Base-by-base conservation (phyloP, 1,140 invertebrate genomes). In the Drosophila pseudoananassae region DNA sequence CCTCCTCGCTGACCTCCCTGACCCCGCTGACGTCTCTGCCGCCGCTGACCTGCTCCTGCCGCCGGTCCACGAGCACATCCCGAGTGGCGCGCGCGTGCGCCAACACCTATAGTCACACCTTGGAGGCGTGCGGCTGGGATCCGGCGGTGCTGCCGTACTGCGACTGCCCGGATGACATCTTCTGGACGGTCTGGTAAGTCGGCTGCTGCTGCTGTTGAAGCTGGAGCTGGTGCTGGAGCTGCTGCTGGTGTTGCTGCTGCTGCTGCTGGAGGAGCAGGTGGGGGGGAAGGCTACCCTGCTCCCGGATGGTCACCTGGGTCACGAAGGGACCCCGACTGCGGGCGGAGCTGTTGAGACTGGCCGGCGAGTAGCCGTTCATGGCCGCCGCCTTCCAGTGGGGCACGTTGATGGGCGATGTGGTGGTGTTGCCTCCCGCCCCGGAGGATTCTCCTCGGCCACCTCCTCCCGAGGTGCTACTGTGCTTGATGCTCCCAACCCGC, bases 251-350 rank as follows among this genome's bases (percentile, higher is more conserved):
- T 25, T 73, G 76, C 12, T 76, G 56, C 31, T 76, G 74, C 31
- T 84, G 71, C 27, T 77, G 50, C 17, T 52, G 50, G 25, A 63
- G 51, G 9, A 66, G 63, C 38, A 70, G 17, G 17, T 70, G 66
- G 3, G 65, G 6, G 12, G 68, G 69, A 49, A 71, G 66, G 43
- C 72, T 73, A 4, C 57, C 65, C 63, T 91, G 80, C 50, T 89
- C 83, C 7, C 90, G 61, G 47, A 92, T 92, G 40, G 87, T 94
- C 17, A 94, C 94, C 54, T 94, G 94, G 1, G 94, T 94, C 0
- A 94, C 92, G 57, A 94, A 94, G 0, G 94, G 94, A 1, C 93
- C 93, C 4, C 93, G 91, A 58, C 91, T 92, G 53, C 92, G 91
- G 4, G 90, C 83, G 46, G 90, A 92, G 69, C 89, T 91, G 31